A percentile compares a stretch with the other conserved stretches of the same genome.
These are phyloP conservation scores for Macrochelys suwanniensis DNA, from an alignment of 2,797 vertebrate genomes.

Conservation along the genomic window DNA sequence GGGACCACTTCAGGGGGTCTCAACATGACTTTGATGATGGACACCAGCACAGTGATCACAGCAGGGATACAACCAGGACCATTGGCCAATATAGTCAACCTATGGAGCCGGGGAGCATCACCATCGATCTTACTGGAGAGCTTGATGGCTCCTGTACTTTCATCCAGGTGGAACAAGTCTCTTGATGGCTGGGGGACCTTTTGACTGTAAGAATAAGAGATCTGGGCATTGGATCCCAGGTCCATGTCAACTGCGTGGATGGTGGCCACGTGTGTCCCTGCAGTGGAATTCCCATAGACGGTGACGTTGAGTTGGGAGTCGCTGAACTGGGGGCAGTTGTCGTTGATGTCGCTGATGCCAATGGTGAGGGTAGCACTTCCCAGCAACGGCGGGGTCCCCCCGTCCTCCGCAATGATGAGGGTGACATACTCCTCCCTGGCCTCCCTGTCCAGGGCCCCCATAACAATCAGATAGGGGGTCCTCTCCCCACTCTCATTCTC, in stretches of 20 bases:
- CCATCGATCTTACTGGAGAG: slow-evolving; percentile 88
- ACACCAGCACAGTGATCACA: slow-evolving; percentile 88
- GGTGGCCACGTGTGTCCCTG: slow-evolving; percentile 86
- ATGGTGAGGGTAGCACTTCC: slow-evolving; percentile 94
- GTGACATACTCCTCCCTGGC: slow-evolving; percentile 91
- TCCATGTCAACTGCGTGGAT: slow-evolving; percentile 92
- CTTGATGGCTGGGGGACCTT: slow-evolving; percentile 89
- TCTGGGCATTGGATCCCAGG: slow-evolving; percentile 92
- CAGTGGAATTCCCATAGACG: slow-evolving; percentile 91
- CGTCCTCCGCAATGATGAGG: slow-evolving; percentile 95
- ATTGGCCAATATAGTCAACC: slow-evolving; percentile 91
- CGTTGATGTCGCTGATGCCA: slow-evolving; percentile 94
- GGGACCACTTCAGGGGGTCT: slow-evolving; percentile 91
- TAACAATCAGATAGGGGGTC: slow-evolving; percentile 95
- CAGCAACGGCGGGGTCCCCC: slow-evolving; percentile 90
- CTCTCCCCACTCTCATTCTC: slow-evolving; percentile 94
- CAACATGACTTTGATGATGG: slow-evolving; percentile 88
- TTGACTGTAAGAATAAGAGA: slow-evolving; percentile 95
- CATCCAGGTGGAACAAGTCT: slow-evolving; percentile 91
- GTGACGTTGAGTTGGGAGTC: slow-evolving; percentile 91
- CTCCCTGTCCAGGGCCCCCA: slow-evolving; percentile 93
- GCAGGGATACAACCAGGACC: slow-evolving; percentile 97
- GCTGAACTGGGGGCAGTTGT: slow-evolving; percentile 94
- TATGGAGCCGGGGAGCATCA: slow-evolving; percentile 86
- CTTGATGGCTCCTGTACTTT: slow-evolving; percentile 88